These are phyloP conservation scores for Leptocoma aspasia DNA, from an alignment of 2,113 vertebrate species.

Conservation along the genomic window DNA sequence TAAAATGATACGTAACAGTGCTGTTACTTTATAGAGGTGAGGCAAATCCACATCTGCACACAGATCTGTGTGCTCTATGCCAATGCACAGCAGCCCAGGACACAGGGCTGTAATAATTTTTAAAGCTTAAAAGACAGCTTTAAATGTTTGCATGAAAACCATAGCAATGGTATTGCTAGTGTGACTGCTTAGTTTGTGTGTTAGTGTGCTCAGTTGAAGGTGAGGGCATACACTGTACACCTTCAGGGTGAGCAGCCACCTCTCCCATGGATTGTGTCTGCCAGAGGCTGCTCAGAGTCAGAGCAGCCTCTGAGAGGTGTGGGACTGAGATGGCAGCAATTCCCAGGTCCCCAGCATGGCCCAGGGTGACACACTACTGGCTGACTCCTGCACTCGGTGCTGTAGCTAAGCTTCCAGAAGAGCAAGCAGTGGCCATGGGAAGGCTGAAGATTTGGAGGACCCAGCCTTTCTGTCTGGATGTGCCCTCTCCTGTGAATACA, in stretches of 20 bases:
- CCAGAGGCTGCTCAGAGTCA: neutral
- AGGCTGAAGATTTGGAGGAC: neutral
- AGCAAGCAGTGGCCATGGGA: neutral
- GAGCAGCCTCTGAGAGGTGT: neutral
- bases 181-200: neutral
- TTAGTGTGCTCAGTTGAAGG: neutral
- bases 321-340: neutral
- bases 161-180: neutral
- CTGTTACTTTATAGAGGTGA: neutral
- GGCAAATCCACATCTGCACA: neutral
- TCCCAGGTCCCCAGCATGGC: neutral
- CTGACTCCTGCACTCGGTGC: neutral
- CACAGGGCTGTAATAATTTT: neutral
- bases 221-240: fast-evolving
- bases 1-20: neutral
- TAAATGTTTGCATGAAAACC: neutral
- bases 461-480: neutral
- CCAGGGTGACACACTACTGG: neutral
- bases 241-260: neutral
- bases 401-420: neutral
- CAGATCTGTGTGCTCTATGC: neutral
- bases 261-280: fast-evolving
- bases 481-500: neutral
- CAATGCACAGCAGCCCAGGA: neutral
- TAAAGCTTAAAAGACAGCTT: neutral